Evolutionary conservation across 2,888 invertebrate genomes (phyloP), one percentile per base, ranked within the genome.

Genomic region (Scotopteryx bipunctaria): DNA sequence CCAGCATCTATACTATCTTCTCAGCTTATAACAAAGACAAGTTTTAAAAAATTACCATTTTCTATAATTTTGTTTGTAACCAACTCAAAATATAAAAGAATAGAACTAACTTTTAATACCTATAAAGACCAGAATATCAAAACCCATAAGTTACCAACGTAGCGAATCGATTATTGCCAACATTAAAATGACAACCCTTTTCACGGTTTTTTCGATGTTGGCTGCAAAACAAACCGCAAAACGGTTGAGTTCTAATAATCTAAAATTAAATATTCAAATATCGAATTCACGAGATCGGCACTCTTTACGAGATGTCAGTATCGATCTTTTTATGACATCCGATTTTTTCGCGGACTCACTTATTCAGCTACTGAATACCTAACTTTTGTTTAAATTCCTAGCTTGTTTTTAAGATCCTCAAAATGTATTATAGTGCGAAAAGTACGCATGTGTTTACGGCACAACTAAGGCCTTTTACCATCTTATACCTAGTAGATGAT

Each of bases 211-310:
- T 64, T 60, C 65, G 55, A 62, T 64, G 69, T 73, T 71, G 67
- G 64, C 67, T 58, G 53, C 67, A 57, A 76, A 81, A 78, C 77
- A 79, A 81, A 83, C 84, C 86, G 61, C 83, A 71, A 32, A 33
- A 37, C 61, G 72, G 31, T 81, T 78, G 76, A 51, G 25, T 47
- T 57, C 57, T 68, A 72, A 47, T 66, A 67, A 57, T 60, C 44
- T 62, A 64, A 67, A 69, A 70, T 70, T 67, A 68, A 60, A 55
- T 60, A 62, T 64, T 63, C 44, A 58, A 64, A 68, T 47, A 49
- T 47, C 64, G 58, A 71, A 71, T 71, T 67, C 63, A 62, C 63
- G 64, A 67, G 62, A 58, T 59, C 64, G 11, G 11, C 9, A 69
- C 74, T 80, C 78, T 81, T 81, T 83, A 82, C 70, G 76, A 73